Base-by-base conservation (phyloP, 2,888 invertebrate genomes). In the Muschampia plurimacula region DNA sequence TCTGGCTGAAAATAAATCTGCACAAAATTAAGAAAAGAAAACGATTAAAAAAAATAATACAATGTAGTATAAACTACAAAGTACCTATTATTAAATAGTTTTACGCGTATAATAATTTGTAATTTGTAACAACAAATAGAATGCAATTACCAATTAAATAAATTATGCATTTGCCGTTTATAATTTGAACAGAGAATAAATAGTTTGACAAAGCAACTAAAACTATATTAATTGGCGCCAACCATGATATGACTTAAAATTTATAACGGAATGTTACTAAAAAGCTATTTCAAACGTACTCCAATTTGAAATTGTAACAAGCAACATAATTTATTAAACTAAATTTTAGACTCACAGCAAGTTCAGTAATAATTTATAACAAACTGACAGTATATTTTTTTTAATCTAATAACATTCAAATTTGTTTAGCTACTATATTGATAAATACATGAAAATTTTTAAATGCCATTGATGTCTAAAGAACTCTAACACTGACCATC, bases 221-320 rank as follows among this genome's bases (percentile, higher is more conserved):
- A 88, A 75, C 81, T 87, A 85, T 78, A 81, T 79, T 80, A 82
- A 84, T 83, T 86, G 83, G 82, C 81, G 82, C 82, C 82, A 79
- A 86, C 80, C 82, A 82, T 92, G 91, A 91, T 91, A 92, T 92
- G 92, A 89, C 81, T 87, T 84, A 82, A 84, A 87, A 84, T 84
- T 84, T 81, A 78, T 82, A 88, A 90, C 86, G 90, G 89, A 89
- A 90, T 91, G 90, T 88, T 46, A 72, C 65, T 83, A 84, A 75
- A 83, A 86, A 87, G 80, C 83, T 78, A 87, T 87, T 72, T 72
- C 68, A 83, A 83, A 72, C 82, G 84, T 86, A 79, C 82, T 79
- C 84, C 72, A 63, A 72, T 84, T 76, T 77, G 79, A 85, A 86
- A 82, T 80, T 82, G 79, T 84, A 87, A 85, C 82, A 82, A 86